phyloP scores from a whole-genome alignment of 1,140 invertebrate genomes.

The Hormaphis cornu region DNA sequence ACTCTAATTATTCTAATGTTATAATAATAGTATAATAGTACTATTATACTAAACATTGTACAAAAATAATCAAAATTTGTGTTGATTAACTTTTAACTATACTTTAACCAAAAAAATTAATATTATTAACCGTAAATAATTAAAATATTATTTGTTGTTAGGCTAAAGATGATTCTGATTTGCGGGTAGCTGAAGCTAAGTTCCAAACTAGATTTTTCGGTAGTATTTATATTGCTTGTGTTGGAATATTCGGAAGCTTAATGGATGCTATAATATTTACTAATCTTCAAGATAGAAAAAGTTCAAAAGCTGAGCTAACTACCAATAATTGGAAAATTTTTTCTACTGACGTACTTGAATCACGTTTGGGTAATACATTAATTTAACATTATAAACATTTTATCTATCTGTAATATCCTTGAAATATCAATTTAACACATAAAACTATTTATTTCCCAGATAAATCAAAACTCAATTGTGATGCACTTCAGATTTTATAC shows the following conservation, averaged over 20 bases:
- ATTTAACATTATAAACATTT: neutral
- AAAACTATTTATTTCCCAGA: slow-evolving; percentile 41
- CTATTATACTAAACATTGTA: neutral
- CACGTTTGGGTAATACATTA: slow-evolving; percentile 51
- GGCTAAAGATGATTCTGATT: slow-evolving; percentile 56
- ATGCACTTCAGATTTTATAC: slow-evolving; percentile 73
- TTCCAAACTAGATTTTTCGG: slow-evolving; percentile 72
- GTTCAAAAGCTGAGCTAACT: slow-evolving; percentile 46
- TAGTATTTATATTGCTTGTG: slow-evolving; percentile 70
- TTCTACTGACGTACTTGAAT: slow-evolving; percentile 78
- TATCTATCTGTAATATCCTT: neutral
- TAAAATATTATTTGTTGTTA: slow-evolving; percentile 35
- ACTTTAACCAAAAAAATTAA: neutral
- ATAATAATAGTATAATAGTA: neutral
- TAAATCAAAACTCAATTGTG: slow-evolving; percentile 55
- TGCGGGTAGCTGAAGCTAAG: slow-evolving; percentile 70
- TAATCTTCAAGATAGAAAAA: slow-evolving; percentile 57
- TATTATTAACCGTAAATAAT: neutral
- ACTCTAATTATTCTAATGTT: neutral
- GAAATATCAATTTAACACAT: neutral
- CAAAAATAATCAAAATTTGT: neutral
- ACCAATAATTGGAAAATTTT: slow-evolving; percentile 82
- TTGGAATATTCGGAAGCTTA: slow-evolving; percentile 52
- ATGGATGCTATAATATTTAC: slow-evolving; percentile 66
- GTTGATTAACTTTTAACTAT: neutral